These are phyloP conservation scores for Muscicapa adusta DNA, from an alignment of 2,113 vertebrate genomes.

Conservation along the genomic window DNA sequence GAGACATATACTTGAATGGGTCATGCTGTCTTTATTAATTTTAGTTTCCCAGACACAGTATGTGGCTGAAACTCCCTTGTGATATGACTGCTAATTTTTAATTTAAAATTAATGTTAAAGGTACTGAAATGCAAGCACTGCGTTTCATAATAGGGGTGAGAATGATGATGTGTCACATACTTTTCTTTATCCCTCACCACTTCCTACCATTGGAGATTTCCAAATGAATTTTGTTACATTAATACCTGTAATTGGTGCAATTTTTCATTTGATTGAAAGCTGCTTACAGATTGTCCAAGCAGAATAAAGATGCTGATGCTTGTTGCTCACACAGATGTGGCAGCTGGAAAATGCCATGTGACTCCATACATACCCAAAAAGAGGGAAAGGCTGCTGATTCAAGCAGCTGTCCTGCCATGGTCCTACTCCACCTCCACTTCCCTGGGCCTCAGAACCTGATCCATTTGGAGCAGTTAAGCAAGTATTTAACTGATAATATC, in stretches of 20 bases:
- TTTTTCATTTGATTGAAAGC: background rate
- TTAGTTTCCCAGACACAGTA: background rate
- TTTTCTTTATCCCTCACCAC: background rate
- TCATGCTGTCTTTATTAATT: background rate
- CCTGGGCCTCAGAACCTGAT: background rate
- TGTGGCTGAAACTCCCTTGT: background rate
- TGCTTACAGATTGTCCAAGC: background rate
- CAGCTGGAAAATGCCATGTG: background rate
- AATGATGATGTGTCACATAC: background rate
- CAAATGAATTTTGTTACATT: background rate
- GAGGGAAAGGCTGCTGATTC: background rate
- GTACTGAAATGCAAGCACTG: background rate
- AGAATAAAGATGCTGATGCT: background rate
- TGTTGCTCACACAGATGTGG: background rate
- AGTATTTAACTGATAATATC: background rate
- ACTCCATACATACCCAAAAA: background rate
- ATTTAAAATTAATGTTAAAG: background rate
- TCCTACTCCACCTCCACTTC: background rate
- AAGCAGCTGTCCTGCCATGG: background rate
- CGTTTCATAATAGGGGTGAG: background rate
- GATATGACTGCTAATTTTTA: background rate
- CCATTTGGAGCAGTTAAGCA: background rate
- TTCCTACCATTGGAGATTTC: background rate
- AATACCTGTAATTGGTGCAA: background rate
- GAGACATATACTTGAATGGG: background rate